Base-by-base conservation (phyloP, 2,113 vertebrate genomes). In the Cephalopterus ornatus region DNA sequence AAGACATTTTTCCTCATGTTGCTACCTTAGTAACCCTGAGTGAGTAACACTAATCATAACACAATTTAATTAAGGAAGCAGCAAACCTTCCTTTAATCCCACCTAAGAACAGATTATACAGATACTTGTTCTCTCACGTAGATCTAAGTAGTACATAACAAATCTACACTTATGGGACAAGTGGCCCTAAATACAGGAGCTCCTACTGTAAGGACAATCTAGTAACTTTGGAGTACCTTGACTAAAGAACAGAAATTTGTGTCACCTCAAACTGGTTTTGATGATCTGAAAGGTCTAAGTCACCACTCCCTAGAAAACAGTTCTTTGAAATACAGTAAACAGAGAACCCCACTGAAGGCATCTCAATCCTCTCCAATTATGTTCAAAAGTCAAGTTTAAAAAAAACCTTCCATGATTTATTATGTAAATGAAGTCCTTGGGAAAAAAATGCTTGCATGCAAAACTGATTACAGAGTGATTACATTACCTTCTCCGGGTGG, bases 31-130 rank as follows among this genome's bases (percentile, higher is more conserved):
- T 70, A 87, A 92, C 81, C 17, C 79, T 35, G 37, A 39, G 16
- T 46, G 37, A 42, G 16, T 46, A 86, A 77, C 70, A 30, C 75
- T 46, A 87, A 81, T 75, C 61, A 75, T 61, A 95, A 72, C 41
- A 86, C 37, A 50, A 63, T 30, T 76, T 88, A 89, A 85, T 95
- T 91, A 97, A 91, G 7, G 58, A 92, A 82, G 76, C 58, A 66
- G 70, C 66, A 91, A 77, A 63, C 71, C 74, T 58, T 62, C 75
- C 68, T 90, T 85, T 96, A 95, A 97, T 97, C 94, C 84, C 62
- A 66, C 27, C 77, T 92, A 70, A 92, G 33, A 90, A 46, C 28
- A 91, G 95, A 95, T 95, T 88, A 91, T 58, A 85, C 73, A 90
- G 68, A 46, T 12, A 49, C 41, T 59, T 78, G n/a, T 56, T 87